Percentiles rank a stretch among this genome's conserved stretches.
These are phyloP conservation scores for Cephus nigrinus DNA, from an alignment of 2,888 invertebrate genomes.

Conservation along the genomic window DNA sequence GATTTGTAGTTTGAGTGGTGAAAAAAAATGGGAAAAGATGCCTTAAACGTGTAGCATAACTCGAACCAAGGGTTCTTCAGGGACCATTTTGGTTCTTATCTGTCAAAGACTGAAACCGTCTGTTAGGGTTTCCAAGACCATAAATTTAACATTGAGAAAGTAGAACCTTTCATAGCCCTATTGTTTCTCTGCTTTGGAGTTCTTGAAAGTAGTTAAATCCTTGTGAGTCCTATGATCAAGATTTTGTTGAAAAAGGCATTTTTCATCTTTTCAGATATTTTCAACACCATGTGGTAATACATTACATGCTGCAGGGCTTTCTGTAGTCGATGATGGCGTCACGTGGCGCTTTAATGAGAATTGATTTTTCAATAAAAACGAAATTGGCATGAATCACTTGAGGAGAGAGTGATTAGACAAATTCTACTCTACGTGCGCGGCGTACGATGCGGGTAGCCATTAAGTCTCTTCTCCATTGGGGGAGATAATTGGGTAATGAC, in stretches of 20 bases:
- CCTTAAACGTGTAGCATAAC: neutral
- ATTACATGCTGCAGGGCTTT: neutral
- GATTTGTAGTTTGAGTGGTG: neutral
- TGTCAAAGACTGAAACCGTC: neutral
- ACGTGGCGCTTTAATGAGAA: constrained; percentile 35
- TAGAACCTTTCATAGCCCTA: neutral
- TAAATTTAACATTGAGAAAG: neutral
- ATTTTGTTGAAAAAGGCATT: neutral
- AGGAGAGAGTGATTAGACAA: constrained; percentile 8
- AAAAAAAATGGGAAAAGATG: neutral
- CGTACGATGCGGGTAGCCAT: constrained; percentile 29
- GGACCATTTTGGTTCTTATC: neutral
- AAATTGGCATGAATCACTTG: constrained; percentile 48
- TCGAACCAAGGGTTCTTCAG: neutral
- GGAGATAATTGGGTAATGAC: constrained; percentile 40
- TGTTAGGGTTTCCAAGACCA: neutral
- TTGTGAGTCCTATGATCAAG: neutral
- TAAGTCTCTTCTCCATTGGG: constrained; percentile 19
- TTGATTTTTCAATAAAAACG: constrained; percentile 50
- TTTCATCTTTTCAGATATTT: neutral
- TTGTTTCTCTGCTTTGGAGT: neutral
- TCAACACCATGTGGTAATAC: neutral
- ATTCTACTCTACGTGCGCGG: constrained; percentile 1
- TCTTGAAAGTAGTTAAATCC: neutral
- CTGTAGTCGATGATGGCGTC: constrained; percentile 31